Conservation (phyloP, 1,140 invertebrate species). For the Solen grandis region DNA sequence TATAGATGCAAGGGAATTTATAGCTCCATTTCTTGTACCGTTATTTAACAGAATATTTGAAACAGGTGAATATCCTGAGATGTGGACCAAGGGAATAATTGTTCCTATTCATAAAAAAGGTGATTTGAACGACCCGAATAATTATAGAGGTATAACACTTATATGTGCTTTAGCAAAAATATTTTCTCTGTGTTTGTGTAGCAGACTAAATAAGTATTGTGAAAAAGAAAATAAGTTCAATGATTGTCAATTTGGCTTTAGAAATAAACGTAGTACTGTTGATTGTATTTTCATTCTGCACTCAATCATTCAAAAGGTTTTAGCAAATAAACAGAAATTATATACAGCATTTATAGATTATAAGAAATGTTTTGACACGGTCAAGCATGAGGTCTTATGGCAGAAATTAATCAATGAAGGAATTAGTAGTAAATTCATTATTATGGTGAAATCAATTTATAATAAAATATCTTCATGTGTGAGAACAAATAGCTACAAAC, state of each 20-base stretch:
- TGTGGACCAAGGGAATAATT: slow-evolving; percentile 18
- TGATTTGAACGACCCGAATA: neutral
- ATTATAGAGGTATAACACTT: slow-evolving; percentile 24
- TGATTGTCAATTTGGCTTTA: neutral
- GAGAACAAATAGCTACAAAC: neutral
- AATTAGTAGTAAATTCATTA: slow-evolving; percentile 8
- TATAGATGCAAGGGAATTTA: neutral
- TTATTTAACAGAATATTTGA: too few species aligned
- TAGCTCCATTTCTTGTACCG: too few species aligned
- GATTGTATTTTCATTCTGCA: slow-evolving; percentile 5
- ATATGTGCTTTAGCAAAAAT: neutral
- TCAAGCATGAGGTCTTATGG: neutral
- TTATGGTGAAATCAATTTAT: slow-evolving; percentile 7
- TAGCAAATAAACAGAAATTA: neutral
- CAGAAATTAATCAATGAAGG: neutral
- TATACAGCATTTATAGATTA: slow-evolving; percentile 19
- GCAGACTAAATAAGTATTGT: neutral
- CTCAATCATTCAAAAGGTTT: neutral
- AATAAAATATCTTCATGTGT: slow-evolving; percentile 2
- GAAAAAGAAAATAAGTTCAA: neutral
- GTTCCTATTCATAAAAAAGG: slow-evolving; percentile 25
- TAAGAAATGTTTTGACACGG: slow-evolving; percentile 14
- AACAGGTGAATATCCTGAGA: neutral
- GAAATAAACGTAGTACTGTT: slow-evolving; percentile 13
- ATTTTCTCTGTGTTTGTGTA: neutral